Evolutionary conservation across 2,888 invertebrate genomes (phyloP).

Genomic region (Leuctra nigra): DNA sequence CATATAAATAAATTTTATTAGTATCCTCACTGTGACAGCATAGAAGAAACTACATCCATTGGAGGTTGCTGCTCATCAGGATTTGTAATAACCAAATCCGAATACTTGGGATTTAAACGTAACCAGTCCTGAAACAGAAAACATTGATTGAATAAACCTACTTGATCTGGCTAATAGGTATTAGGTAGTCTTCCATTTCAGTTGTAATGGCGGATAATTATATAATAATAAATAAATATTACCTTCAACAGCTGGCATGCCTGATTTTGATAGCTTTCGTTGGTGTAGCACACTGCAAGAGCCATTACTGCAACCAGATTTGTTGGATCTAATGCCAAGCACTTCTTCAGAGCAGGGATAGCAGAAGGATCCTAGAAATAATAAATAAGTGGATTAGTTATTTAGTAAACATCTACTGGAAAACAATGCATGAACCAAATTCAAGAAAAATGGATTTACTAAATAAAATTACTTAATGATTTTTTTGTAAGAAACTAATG

Average conservation of each 20-base stretch:
- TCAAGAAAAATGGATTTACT: too few species aligned
- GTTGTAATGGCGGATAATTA: too few species aligned
- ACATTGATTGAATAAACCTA: not conserved
- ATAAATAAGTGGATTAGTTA: too few species aligned
- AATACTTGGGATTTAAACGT: conserved; percentile 72
- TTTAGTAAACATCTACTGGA: too few species aligned
- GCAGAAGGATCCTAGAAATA: conserved; percentile 69
- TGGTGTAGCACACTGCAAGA: conserved; percentile 90
- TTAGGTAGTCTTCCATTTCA: too few species aligned
- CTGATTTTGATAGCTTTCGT: conserved; percentile 88
- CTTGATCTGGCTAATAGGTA: too few species aligned
- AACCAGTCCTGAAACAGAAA: conserved; percentile 54
- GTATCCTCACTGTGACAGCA: conserved; percentile 44
- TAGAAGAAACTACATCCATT: conserved; percentile 42
- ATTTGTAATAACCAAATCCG: conserved; percentile 50
- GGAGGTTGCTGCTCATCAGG: not conserved
- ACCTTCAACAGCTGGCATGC: conserved; percentile 72
- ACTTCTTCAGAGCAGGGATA: conserved; percentile 85
- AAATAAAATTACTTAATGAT: too few species aligned
- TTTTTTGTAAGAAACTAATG: too few species aligned
- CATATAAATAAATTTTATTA: too few species aligned
- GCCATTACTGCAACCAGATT: conserved; percentile 83
- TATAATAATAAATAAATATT: too few species aligned
- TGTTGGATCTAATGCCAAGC: conserved; percentile 68
- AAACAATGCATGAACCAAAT: too few species aligned